Conservation (phyloP, 2,113 vertebrate species). For the Pluvialis apricaria region DNA sequence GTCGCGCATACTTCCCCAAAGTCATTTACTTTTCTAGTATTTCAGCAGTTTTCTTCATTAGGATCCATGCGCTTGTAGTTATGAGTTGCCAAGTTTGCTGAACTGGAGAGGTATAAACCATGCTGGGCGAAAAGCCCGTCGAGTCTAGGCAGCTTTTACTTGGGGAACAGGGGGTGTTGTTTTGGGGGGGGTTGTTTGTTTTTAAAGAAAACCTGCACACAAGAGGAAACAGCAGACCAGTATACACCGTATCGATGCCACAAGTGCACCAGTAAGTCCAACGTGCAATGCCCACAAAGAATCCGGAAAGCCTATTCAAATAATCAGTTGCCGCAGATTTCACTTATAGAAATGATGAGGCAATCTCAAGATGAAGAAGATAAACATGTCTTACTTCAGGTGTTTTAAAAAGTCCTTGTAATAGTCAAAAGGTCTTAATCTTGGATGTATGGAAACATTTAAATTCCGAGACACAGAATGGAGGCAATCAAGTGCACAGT, state of each 20-base stretch:
- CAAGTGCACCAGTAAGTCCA: neutral
- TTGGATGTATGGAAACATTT: conserved; percentile 14
- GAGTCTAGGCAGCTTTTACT: neutral
- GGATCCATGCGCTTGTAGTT: neutral
- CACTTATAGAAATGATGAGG: neutral
- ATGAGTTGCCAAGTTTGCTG: neutral
- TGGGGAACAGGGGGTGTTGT: neutral
- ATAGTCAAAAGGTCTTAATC: neutral
- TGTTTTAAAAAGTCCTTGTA: neutral
- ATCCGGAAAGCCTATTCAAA: neutral
- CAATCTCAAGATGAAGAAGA: neutral
- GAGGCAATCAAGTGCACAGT: conserved; percentile 15
- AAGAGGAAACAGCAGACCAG: neutral
- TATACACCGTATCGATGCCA: neutral
- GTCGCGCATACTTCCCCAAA: conserved; percentile 16
- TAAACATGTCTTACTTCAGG: neutral
- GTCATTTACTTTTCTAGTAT: neutral
- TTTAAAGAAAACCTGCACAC: neutral
- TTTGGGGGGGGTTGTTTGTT: neutral
- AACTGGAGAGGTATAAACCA: conserved; percentile 2
- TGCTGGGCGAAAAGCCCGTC: neutral
- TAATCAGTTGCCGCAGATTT: neutral
- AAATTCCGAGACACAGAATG: conserved; percentile 37
- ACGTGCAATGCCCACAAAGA: neutral
- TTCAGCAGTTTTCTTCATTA: conserved; percentile 34